Base-by-base conservation (phyloP, 1,140 invertebrate genomes). In the Trissolcus basalis region DNA sequence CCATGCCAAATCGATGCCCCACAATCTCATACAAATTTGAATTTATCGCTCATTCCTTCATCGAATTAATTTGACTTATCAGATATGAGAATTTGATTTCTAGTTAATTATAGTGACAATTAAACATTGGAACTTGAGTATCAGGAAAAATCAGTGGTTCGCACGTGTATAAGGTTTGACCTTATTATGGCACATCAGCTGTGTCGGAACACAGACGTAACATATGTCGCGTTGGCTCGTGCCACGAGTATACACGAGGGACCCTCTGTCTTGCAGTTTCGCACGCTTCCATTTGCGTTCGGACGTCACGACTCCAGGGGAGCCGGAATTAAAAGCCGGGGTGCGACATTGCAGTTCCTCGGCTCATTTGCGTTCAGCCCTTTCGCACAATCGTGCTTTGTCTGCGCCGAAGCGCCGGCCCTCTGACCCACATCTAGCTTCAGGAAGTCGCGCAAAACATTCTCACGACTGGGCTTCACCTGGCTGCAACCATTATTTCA, bases 141-240 rank as follows among this genome's bases (percentile, higher is more conserved):
- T n/a, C n/a, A 13, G 7, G 13, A 13, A 7, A 1, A 2, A 2
- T 44, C 12, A 13, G 54, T 53, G 14, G 15, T 53, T 63, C 45
- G 63, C 61, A 74, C 63, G 63, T 58, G 63, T 45, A n/a, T n/a
- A 67, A 44, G 53, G 16, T 35, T 68, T 58, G 71, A 74, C 71
- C 63, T 67, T 67, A 74, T 75, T 75, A 69, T 27, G 19, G 64
- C 63, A 69, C 44, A 74, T 74, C 71, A 68, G 72, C 72, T 75
- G 72, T 68, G 12, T 45, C 32, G 63, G 56, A 58, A 75, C 63
- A 64, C 64, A 59, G 43, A 49, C 63, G 71, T 58, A 75, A 75
- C 71, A 75, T 75, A 68, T 75, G 71, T 75, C 71, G 47, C 63
- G 47, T 68, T 64, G 64, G 71, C 71, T 75, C 71, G 71, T 68